A percentile compares a stretch with the other conserved stretches of the same genome.
phyloP scores from a whole-genome alignment of 2,797 vertebrate genomes.

The Myiotriccus ornatus region DNA sequence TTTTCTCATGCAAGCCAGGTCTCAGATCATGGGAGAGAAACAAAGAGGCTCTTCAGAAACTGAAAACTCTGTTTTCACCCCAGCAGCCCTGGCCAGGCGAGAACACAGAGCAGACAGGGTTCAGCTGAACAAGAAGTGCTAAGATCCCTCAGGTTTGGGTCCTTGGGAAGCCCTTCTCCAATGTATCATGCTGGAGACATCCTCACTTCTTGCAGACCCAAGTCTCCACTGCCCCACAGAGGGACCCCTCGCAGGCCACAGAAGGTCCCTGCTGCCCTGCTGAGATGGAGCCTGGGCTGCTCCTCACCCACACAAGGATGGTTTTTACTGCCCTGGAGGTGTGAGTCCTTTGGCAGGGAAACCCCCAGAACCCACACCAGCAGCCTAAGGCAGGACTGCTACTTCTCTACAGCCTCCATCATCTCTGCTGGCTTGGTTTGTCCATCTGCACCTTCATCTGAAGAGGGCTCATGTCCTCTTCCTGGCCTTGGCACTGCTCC shows the following conservation, averaged over 20 bases:
- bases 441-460: not conserved
- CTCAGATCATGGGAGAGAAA: not conserved
- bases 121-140: not conserved
- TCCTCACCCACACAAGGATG: fast-evolving
- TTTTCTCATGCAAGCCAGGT: not conserved
- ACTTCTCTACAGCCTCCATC: not conserved
- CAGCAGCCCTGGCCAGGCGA: not conserved
- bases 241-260: not conserved
- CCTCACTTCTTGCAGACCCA: fast-evolving
- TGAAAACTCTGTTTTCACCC: not conserved
- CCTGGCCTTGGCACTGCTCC: not conserved
- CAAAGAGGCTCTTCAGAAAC: slow-evolving; percentile 11
- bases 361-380: not conserved
- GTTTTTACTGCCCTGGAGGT: not conserved
- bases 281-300: not conserved
- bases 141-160: not conserved
- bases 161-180: not conserved
- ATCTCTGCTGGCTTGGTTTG: not conserved
- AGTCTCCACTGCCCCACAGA: not conserved
- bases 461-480: not conserved
- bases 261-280: not conserved
- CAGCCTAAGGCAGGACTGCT: not conserved
- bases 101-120: not conserved
- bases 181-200: not conserved
- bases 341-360: not conserved